Conservation (phyloP, 2,797 vertebrate genomes). For the Smutsia temminckii region DNA sequence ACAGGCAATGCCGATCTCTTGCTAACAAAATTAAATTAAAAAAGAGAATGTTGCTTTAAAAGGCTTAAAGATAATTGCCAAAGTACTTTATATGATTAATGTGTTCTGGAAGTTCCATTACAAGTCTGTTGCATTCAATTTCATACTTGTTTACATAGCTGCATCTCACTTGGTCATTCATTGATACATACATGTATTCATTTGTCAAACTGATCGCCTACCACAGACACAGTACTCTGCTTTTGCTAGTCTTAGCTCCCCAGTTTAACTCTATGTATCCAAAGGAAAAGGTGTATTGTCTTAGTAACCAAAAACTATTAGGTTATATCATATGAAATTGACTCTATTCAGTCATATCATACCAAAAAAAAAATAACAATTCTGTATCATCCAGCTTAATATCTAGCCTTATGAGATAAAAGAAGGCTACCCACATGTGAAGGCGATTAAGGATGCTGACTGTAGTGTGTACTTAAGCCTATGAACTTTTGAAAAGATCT, state of each 20-base stretch:
- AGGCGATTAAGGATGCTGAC: background rate
- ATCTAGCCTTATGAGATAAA: background rate
- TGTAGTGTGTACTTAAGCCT: background rate
- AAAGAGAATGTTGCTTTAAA: slow-evolving; percentile 65
- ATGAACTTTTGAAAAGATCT: background rate
- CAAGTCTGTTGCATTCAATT: background rate
- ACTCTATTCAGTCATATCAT: background rate
- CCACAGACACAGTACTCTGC: background rate
- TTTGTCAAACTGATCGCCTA: background rate
- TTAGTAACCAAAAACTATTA: slow-evolving; percentile 4
- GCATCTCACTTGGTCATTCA: background rate
- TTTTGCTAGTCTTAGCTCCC: background rate
- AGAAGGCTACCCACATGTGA: background rate
- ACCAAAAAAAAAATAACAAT: background rate
- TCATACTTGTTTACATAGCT: background rate
- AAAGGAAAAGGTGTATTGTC: background rate
- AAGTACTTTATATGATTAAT: slow-evolving; percentile 52
- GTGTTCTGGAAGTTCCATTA: slow-evolving; percentile 8
- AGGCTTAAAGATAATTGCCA: slow-evolving; percentile 60
- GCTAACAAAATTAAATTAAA: slow-evolving; percentile 71
- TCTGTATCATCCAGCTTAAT: slow-evolving; percentile 2
- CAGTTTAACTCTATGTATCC: background rate
- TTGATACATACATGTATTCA: background rate
- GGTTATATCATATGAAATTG: background rate
- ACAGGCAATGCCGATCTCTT: slow-evolving; percentile 57